These are phyloP conservation scores for Tachina grossa DNA, from an alignment of 2,888 invertebrate genomes.

Conservation along the genomic window DNA sequence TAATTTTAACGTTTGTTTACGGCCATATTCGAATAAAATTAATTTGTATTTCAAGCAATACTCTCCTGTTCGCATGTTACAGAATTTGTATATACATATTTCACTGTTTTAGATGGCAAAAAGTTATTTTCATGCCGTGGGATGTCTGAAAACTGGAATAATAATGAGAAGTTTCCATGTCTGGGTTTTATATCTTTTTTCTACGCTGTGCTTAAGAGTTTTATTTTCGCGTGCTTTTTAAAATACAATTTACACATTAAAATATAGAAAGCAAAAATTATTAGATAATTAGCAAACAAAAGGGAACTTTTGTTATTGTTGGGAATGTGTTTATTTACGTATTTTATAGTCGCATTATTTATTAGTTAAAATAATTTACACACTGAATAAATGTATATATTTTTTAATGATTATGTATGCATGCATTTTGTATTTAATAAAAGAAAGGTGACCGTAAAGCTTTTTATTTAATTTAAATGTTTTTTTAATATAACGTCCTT, in stretches of 20 bases:
- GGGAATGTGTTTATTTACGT: background rate
- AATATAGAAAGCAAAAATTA: constrained; percentile 30
- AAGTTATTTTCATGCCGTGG: too few species aligned
- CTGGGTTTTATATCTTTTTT: too few species aligned
- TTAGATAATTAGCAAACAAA: constrained; percentile 30
- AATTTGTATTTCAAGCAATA: too few species aligned
- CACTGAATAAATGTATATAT: background rate
- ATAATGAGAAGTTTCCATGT: too few species aligned
- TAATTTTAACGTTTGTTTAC: too few species aligned
- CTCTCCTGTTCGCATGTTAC: too few species aligned
- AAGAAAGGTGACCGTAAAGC: background rate
- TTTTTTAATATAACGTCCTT: background rate
- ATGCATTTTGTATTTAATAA: background rate
- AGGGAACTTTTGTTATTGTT: constrained; percentile 23
- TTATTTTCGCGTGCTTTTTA: constrained; percentile 20
- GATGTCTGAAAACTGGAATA: too few species aligned
- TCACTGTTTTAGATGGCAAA: too few species aligned
- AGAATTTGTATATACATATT: too few species aligned
- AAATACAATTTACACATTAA: constrained; percentile 1
- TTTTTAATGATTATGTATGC: constrained; percentile 1
- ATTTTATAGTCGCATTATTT: background rate
- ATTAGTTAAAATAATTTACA: background rate
- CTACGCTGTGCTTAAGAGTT: background rate
- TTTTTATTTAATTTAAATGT: too few species aligned
- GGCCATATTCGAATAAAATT: too few species aligned